These are phyloP conservation scores for Melanostigma gelatinosum DNA, from an alignment of 2,113 vertebrate species.

Conservation along the genomic window DNA sequence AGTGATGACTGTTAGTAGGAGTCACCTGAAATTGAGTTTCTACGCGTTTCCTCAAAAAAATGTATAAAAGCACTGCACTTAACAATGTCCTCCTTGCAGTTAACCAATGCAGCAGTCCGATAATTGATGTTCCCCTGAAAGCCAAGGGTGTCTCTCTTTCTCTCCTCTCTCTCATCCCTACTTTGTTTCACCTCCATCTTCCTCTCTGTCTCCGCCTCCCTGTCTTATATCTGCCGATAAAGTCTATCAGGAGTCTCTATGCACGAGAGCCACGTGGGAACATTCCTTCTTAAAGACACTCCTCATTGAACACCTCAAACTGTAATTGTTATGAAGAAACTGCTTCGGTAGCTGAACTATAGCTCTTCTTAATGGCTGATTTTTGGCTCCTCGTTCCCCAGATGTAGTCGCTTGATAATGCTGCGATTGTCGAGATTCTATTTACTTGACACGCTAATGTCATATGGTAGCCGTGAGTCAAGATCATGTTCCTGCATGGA, in stretches of 20 bases:
- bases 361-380: conserved; percentile 36
- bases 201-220: conserved; percentile 14
- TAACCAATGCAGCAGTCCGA: conserved; percentile 40
- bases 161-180: conserved; percentile 21
- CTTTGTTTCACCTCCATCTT: conserved; percentile 48
- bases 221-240: conserved; percentile 55
- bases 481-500: conserved; percentile 17
- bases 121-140: conserved; percentile 47
- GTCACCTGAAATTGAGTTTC: background rate
- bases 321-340: conserved; percentile 59
- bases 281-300: conserved; percentile 59
- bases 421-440: conserved; percentile 2
- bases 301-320: conserved; percentile 49
- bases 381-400: conserved; percentile 34
- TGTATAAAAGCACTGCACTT: background rate
- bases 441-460: conserved; percentile 10
- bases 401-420: conserved; percentile 33
- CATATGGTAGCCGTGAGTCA: conserved; percentile 3
- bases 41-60: no score
- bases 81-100: conserved; percentile 35
- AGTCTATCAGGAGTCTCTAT: conserved; percentile 60
- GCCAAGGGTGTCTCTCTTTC: conserved; percentile 36
- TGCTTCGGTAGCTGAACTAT: conserved; percentile 32
- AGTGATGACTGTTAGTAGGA: background rate
- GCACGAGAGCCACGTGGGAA: conserved; percentile 53